A percentile compares a stretch with the other conserved stretches of the same genome.
These are phyloP conservation scores for Chaenocephalus aceratus DNA, from an alignment of 2,113 vertebrate species.

Conservation along the genomic window DNA sequence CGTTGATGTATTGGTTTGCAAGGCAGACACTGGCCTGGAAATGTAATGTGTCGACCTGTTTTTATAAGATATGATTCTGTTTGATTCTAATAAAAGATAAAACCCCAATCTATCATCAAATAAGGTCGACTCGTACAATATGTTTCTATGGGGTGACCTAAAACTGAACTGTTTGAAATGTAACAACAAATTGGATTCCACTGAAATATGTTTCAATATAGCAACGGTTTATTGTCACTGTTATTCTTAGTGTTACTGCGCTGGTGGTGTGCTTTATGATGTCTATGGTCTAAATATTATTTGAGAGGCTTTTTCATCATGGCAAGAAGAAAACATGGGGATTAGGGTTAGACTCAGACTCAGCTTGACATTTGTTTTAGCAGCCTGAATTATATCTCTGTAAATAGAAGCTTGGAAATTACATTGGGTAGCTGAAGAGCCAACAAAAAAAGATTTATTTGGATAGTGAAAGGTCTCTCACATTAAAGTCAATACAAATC, in stretches of 20 bases:
- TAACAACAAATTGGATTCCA: slow-evolving; percentile 4
- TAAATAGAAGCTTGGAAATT: background rate
- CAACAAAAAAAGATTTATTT: background rate
- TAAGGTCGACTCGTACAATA: background rate
- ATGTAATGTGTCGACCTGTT: background rate
- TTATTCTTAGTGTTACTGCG: background rate
- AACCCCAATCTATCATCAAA: background rate
- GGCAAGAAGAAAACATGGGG: background rate
- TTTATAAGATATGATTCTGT: background rate
- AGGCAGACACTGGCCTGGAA: background rate
- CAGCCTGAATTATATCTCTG: background rate
- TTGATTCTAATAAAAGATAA: background rate
- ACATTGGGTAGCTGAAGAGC: background rate
- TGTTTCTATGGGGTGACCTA: background rate
- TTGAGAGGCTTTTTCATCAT: background rate
- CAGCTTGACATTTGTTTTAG: background rate
- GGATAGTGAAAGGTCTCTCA: background rate
- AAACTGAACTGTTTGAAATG: background rate
- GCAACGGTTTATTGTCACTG: background rate
- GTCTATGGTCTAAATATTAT: background rate
- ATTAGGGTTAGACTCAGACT: background rate
- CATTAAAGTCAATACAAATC: background rate
- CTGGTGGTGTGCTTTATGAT: background rate
- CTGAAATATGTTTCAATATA: background rate
- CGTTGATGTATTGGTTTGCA: slow-evolving; percentile 21